phyloP scores from a whole-genome alignment of 2,888 invertebrate genomes.

The Drosophila differens region DNA sequence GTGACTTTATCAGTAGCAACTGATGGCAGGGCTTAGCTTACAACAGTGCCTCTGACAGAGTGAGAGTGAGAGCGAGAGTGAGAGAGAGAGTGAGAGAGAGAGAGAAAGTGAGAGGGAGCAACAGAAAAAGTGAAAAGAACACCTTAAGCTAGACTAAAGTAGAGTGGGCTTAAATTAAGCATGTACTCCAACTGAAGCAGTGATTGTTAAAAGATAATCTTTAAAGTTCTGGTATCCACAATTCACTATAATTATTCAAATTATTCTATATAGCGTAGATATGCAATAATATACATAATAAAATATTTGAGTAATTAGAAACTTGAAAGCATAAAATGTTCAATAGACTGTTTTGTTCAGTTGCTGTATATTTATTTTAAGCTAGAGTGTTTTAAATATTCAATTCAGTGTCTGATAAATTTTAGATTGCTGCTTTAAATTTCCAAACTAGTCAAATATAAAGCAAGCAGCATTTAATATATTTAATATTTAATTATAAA shows the following conservation, averaged over 20 bases:
- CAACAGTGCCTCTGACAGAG: neutral
- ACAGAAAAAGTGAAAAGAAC: neutral
- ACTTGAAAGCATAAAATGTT: neutral
- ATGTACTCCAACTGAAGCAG: neutral
- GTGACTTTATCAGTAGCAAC: conserved; percentile 74
- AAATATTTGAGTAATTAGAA: neutral
- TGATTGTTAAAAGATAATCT: neutral
- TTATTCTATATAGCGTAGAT: neutral
- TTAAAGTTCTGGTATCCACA: neutral
- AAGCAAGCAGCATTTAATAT: neutral
- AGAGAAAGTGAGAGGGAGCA: neutral
- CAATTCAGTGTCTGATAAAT: neutral
- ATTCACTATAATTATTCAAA: neutral
- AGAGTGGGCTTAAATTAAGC: conserved; percentile 2
- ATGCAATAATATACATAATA: neutral
- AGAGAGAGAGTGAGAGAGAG: neutral
- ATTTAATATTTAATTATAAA: too few species aligned
- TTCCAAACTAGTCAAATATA: neutral
- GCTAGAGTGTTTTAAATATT: neutral
- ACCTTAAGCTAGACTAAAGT: conserved; percentile 13
- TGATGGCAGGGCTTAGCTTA: conserved; percentile 61
- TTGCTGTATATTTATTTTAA: too few species aligned
- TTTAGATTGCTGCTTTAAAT: neutral
- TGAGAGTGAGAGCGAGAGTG: neutral
- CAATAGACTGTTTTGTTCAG: neutral